Conservation (phyloP, 35 echinoderm and acorn worm genomes). For the Lytechinus variegatus region DNA sequence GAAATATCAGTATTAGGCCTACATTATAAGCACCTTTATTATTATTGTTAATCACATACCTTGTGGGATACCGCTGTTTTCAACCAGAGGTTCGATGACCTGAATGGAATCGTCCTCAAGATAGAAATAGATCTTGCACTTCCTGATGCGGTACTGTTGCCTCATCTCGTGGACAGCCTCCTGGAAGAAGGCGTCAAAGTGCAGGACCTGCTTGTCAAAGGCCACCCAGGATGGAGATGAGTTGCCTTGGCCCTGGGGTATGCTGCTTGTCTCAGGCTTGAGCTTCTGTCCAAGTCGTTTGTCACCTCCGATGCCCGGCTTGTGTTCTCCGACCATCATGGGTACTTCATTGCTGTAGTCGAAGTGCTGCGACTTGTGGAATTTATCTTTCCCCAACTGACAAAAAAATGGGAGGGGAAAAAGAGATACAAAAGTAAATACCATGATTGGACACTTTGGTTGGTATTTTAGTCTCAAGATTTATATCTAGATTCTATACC, state of each 20-base stretch:
- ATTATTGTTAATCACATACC: slow-evolving; percentile 47
- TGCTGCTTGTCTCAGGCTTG: slow-evolving; percentile 82
- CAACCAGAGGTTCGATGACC: slow-evolving; percentile 90
- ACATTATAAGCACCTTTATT: not conserved
- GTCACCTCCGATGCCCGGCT: slow-evolving; percentile 90
- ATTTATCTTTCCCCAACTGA: slow-evolving; percentile 89
- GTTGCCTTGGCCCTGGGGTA: slow-evolving; percentile 94
- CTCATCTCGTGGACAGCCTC: slow-evolving; percentile 93
- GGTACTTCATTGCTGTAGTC: slow-evolving; percentile 93
- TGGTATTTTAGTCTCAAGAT: too few relatives aligned
- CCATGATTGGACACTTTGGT: not conserved
- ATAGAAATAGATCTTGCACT: slow-evolving; percentile 96
- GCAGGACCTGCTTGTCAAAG: slow-evolving; percentile 92
- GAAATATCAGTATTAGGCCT: too few relatives aligned
- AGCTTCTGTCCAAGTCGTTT: slow-evolving; percentile 86
- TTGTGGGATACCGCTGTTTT: slow-evolving; percentile 96
- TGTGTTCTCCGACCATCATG: slow-evolving; percentile 96
- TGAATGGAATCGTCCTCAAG: slow-evolving; percentile 96
- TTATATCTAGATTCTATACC: too few relatives aligned
- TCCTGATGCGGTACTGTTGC: slow-evolving; percentile 87
- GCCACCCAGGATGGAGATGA: slow-evolving; percentile 96
- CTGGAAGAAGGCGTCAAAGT: slow-evolving; percentile 94
- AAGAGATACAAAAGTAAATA: not conserved
- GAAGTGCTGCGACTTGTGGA: slow-evolving; percentile 96
- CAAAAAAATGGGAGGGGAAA: not conserved